These are phyloP conservation scores for Zosterops pallidus DNA, from an alignment of 2,113 vertebrate genomes.

Conservation along the genomic window DNA sequence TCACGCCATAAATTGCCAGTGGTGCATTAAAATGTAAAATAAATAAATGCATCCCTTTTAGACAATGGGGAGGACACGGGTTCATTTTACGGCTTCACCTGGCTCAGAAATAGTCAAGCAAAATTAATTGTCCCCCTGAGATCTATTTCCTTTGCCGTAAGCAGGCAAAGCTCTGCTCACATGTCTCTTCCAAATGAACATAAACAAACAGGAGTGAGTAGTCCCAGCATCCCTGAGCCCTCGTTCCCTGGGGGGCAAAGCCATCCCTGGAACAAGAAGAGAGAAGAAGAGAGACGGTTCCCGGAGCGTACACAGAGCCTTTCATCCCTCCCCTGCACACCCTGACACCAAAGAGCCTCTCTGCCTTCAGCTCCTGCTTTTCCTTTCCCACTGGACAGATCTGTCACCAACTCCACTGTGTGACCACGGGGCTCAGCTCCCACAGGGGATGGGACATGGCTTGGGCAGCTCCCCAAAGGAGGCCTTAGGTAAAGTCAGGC, in stretches of 20 bases:
- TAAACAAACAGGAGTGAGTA: slow-evolving; percentile 28
- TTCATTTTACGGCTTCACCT: not conserved
- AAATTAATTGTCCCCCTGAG: slow-evolving; percentile 45
- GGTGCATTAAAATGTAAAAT: slow-evolving; percentile 23
- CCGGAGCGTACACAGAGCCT: not conserved
- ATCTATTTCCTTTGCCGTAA: not conserved
- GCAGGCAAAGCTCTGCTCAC: not conserved
- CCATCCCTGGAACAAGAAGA: not conserved
- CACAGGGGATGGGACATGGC: not conserved
- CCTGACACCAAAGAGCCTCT: not conserved
- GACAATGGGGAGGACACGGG: not conserved
- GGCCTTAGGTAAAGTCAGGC: not conserved
- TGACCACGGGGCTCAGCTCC: rapidly evolving
- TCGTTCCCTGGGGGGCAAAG: not conserved
- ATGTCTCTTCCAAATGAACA: not conserved
- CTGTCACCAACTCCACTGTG: not conserved
- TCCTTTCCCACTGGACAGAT: not conserved
- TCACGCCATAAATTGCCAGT: not conserved
- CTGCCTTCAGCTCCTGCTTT: not conserved
- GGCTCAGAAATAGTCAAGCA: slow-evolving; percentile 26
- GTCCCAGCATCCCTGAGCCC: not conserved
- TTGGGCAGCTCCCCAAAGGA: not conserved
- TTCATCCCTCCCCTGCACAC: not conserved
- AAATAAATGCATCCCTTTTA: slow-evolving; percentile 34
- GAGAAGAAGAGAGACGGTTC: not conserved